These are phyloP conservation scores for Coronaproctus castanopsis DNA, from an alignment of 2,888 invertebrate genomes.

Conservation along the genomic window DNA sequence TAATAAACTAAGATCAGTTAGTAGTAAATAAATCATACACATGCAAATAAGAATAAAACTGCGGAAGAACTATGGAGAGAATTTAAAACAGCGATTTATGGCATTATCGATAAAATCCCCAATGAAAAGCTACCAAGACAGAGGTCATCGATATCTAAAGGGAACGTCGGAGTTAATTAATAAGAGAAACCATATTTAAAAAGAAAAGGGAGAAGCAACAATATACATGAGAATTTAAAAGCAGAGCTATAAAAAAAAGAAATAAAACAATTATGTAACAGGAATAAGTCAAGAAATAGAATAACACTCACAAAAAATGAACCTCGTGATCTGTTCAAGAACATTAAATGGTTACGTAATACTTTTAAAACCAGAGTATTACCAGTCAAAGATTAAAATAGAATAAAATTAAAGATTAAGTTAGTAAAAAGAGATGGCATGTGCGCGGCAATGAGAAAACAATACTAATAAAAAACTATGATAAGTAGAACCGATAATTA, in stretches of 20 bases:
- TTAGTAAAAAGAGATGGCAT: neutral
- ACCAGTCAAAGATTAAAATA: neutral
- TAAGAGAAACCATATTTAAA: too few relatives aligned
- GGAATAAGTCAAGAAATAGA: neutral
- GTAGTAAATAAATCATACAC: neutral
- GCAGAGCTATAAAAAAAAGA: neutral
- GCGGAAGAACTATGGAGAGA: neutral
- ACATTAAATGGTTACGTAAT: neutral
- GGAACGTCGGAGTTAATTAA: neutral
- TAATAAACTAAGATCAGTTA: neutral
- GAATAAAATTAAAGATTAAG: neutral
- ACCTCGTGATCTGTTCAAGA: neutral
- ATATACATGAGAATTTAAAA: neutral
- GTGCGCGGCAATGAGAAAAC: neutral
- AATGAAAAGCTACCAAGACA: neutral
- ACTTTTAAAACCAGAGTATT: neutral
- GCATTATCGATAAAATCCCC: neutral
- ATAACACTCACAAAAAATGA: neutral
- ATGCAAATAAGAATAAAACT: neutral
- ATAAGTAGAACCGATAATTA: neutral
- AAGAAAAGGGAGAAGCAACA: neutral
- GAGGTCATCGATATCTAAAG: neutral
- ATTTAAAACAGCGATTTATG: neutral
- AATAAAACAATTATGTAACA: neutral
- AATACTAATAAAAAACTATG: neutral